Conservation (phyloP, 1,140 invertebrate genomes). For the Sogatella furcifera region DNA sequence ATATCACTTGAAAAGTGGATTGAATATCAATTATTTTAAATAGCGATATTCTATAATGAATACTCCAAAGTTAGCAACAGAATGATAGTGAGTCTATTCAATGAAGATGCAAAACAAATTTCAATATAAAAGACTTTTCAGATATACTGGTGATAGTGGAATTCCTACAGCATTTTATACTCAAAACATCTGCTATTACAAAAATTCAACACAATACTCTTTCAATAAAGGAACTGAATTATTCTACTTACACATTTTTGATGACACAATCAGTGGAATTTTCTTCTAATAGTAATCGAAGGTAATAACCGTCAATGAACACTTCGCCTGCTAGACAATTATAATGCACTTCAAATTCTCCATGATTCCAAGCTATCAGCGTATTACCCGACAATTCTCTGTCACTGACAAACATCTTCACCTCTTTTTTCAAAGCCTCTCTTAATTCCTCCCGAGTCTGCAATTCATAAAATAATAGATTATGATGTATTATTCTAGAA, state of each 20-base stretch:
- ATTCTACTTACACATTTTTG: slow-evolving; percentile 63
- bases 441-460: slow-evolving; percentile 91
- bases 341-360: slow-evolving; percentile 93
- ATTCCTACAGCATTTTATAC: too few species aligned
- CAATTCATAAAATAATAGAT: slow-evolving; percentile 18
- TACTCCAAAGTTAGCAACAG: too few species aligned
- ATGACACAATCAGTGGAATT: slow-evolving; percentile 77
- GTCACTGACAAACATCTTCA: slow-evolving; percentile 80
- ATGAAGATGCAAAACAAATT: too few species aligned
- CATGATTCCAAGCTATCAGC: slow-evolving; percentile 94
- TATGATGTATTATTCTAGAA: not conserved
- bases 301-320: slow-evolving; percentile 97
- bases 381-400: slow-evolving; percentile 73
- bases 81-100: too few species aligned
- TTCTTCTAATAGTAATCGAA: slow-evolving; percentile 87
- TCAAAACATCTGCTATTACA: too few species aligned
- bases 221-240: not conserved
- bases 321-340: slow-evolving; percentile 91
- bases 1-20: too few species aligned
- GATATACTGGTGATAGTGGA: too few species aligned
- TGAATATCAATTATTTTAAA: too few species aligned
- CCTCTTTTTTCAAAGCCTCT: slow-evolving; percentile 87
- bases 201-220: too few species aligned
- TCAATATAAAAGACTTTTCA: too few species aligned
- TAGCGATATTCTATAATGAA: too few species aligned